Conservation (phyloP, 2,888 invertebrate genomes). For the Pseudanteris insignis region DNA sequence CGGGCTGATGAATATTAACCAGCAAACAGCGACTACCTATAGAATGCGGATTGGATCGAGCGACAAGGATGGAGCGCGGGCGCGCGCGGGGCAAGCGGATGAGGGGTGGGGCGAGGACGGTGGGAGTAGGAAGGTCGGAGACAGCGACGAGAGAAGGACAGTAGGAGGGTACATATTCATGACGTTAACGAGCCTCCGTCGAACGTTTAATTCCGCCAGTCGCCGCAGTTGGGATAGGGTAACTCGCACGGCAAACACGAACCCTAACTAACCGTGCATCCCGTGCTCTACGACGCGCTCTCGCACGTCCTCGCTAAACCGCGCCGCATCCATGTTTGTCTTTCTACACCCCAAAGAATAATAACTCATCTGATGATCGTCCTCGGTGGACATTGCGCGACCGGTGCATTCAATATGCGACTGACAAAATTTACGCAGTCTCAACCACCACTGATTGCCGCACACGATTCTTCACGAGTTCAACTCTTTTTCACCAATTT, state of each 20-base stretch:
- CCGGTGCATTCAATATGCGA: too few species aligned
- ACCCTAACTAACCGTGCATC: conserved; percentile 66
- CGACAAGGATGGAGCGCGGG: conserved; percentile 24
- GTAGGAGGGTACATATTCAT: conserved; percentile 67
- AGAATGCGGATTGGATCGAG: conserved; percentile 43
- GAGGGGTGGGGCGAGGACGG: conserved; percentile 12
- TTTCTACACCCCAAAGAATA: conserved; percentile 56
- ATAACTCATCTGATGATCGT: conserved; percentile 51
- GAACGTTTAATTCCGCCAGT: conserved; percentile 67
- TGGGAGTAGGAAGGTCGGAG: conserved; percentile 48
- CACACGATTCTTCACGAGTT: too few species aligned
- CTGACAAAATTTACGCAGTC: too few species aligned
- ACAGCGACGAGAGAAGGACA: conserved; percentile 49
- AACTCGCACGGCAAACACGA: conserved; percentile 67
- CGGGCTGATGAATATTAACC: conserved; percentile 64
- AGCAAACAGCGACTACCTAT: conserved; percentile 58
- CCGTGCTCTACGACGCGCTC: conserved; percentile 21
- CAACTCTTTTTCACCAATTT: too few species aligned
- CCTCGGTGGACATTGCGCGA: neutral
- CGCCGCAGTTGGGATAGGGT: conserved; percentile 65
- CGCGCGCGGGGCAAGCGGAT: conserved; percentile 11
- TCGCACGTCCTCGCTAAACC: conserved; percentile 27
- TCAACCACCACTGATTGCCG: too few species aligned
- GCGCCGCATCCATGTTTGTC: conserved; percentile 51
- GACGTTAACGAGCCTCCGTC: conserved; percentile 67